Base-by-base conservation (phyloP, 92 coral and sea anemone species). In the Zoanthus solanderi region DNA sequence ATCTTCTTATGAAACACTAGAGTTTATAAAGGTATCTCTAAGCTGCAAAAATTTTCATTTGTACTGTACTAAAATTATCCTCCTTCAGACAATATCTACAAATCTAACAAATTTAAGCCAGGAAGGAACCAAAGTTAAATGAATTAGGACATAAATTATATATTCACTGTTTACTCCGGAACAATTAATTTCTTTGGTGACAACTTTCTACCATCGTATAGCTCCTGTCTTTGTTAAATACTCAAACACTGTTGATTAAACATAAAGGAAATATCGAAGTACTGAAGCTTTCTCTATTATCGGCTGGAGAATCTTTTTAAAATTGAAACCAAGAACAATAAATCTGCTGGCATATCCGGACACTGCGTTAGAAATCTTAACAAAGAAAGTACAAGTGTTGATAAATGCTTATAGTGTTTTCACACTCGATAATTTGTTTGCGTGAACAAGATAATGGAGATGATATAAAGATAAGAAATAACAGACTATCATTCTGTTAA, bases 381-480 rank as follows among this genome's bases (percentile, higher is more conserved):
- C 34, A 9, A 31, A 9, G 72, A 42, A 57, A 17, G 12, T 50
- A 53, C 34, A 15, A 65, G 71, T 81, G 45, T 81, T 23, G 85
- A 53, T 34, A 77, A 77, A 77, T 14, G 54, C 82, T 81, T 44
- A 57, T 48, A 32, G 75, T 81, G 42, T 66, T 81, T 91, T 87
- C 76, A 53, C 85, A 71, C 78, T 71, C 80, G 8, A 84, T 90
- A 83, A 89, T 83, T 91, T 87, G 88, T 91, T 87, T 91, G 88
- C 84, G 93, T 87, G 93, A 87, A 87, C 84, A 84, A 82, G 88
- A 75, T 78, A 82, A 76, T 87, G 85, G 30, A 81, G 85, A 81
- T 81, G 16, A 28, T 66, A 45, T 10, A 81, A 30, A 81, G 85
- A 81, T 81, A 81, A 65, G 61, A 28, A 46, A 17, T 65, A 81